These are phyloP conservation scores for Myathropa florea DNA, from an alignment of 2,888 invertebrate genomes.

Conservation along the genomic window DNA sequence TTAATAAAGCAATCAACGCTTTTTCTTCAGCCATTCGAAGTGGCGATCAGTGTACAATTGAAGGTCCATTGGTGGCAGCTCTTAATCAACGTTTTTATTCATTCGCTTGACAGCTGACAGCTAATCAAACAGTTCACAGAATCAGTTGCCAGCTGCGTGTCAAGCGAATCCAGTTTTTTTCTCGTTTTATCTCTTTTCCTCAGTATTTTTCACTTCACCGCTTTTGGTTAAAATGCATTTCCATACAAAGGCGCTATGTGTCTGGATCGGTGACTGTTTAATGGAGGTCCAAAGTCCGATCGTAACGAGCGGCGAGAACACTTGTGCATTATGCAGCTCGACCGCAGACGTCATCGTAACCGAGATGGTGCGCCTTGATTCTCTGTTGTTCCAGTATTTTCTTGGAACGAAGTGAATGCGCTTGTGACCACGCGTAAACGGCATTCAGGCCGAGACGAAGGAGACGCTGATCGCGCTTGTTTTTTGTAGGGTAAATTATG, in stretches of 20 bases:
- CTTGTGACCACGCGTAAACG: background rate
- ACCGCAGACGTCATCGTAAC: slow-evolving; percentile 37
- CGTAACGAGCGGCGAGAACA: background rate
- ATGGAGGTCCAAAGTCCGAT: slow-evolving; percentile 54
- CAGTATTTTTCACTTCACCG: background rate
- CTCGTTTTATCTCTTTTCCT: background rate
- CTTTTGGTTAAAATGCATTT: background rate
- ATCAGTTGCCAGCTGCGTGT: background rate
- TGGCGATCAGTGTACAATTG: background rate
- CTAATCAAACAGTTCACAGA: background rate
- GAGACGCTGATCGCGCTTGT: background rate
- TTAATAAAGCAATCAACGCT: background rate
- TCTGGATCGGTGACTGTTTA: slow-evolving; percentile 50
- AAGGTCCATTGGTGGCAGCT: background rate
- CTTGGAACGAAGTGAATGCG: slow-evolving; percentile 22
- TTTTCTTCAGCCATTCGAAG: background rate
- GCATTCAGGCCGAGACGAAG: background rate
- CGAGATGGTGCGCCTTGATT: background rate
- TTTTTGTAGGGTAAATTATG: background rate
- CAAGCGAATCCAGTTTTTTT: background rate
- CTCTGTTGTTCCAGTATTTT: background rate
- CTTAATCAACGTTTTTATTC: background rate
- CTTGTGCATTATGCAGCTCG: slow-evolving; percentile 23
- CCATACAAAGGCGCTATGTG: background rate
- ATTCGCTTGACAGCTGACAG: background rate